Evolutionary conservation across 2,797 vertebrate species (phyloP), one percentile per base, ranked within the genome.

Genomic region (Zalophus californianus): DNA sequence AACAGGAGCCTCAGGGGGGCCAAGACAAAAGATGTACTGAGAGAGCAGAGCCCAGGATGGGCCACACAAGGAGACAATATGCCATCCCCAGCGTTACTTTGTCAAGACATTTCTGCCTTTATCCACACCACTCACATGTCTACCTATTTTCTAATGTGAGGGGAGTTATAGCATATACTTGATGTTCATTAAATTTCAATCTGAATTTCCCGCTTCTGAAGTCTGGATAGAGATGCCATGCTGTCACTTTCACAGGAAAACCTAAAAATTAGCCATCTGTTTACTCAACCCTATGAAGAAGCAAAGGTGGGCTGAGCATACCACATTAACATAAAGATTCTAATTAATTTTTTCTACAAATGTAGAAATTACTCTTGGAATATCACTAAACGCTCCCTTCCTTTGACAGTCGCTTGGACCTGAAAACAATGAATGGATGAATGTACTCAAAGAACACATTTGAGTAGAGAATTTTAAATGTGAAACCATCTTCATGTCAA

Each of bases 391-490:
- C 72, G 11, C 21, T 80, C 41, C 44, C 56, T 92, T 72, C 56
- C 60, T 90, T 44, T 83, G 93, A 96, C 92, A 91, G 85, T 32
- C 79, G 72, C 48, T 82, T 97, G 96, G 85, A 96, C 95, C 32
- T 16, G 95, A 68, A 83, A 92, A 98, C 95, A 97, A 95, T 95
- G 66, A 87, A 29, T 52, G 38, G 29, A 77, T 73, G 54, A 95
- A 95, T 82, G 18, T 38, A 86, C 70, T 96, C 90, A 54, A 52
- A 70, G 86, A 92, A 94, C 90, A 90, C 80, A 91, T 96, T 95
- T 97, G 96, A 86, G 97, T 98, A 98, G 97, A 97, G 92, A 98
- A 93, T 98, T 98, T 98, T 98, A 98, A 98, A 98, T 98, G 98
- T 98, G 98, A 88, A 98, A 98, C 98, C 98, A 80, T 79, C 97